These are phyloP conservation scores for Oedothorax gibbosus DNA, from an alignment of 1,140 invertebrate genomes.

Conservation along the genomic window DNA sequence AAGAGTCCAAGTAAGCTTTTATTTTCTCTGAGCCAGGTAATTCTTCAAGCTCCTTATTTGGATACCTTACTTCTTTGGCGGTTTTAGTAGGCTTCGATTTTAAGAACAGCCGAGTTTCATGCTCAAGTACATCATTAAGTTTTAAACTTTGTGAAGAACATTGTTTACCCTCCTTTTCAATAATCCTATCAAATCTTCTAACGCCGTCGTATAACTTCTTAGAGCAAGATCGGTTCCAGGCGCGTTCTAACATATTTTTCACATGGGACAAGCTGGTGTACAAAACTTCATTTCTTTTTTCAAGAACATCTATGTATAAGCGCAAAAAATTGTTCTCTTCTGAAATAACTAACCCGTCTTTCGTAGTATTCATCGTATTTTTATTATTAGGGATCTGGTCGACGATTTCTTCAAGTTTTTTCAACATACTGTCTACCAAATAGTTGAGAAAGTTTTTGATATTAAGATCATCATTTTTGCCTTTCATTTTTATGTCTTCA, in stretches of 20 bases:
- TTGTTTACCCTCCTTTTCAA: too few relatives aligned
- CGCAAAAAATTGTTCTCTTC: background rate
- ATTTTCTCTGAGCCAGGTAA: too few relatives aligned
- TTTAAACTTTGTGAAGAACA: too few relatives aligned
- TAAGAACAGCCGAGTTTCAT: too few relatives aligned
- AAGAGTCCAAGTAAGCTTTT: too few relatives aligned
- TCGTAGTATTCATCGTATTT: background rate
- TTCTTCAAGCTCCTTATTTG: too few relatives aligned
- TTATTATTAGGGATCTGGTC: background rate
- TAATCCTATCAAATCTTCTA: too few relatives aligned
- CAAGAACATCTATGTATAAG: background rate
- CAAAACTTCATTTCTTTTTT: slow-evolving; percentile 4
- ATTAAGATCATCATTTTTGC: background rate
- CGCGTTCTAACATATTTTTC: background rate
- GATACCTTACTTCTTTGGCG: too few relatives aligned
- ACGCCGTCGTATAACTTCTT: too few relatives aligned
- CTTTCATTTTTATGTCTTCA: background rate
- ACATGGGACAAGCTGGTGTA: background rate
- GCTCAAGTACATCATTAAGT: too few relatives aligned
- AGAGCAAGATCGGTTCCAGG: background rate
- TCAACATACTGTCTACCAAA: background rate
- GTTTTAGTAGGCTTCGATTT: too few relatives aligned
- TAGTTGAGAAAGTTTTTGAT: background rate
- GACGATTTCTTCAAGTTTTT: background rate
- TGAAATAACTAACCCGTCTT: background rate